Conservation (phyloP, 1,140 invertebrate genomes). For the Eulimnadia texana region DNA sequence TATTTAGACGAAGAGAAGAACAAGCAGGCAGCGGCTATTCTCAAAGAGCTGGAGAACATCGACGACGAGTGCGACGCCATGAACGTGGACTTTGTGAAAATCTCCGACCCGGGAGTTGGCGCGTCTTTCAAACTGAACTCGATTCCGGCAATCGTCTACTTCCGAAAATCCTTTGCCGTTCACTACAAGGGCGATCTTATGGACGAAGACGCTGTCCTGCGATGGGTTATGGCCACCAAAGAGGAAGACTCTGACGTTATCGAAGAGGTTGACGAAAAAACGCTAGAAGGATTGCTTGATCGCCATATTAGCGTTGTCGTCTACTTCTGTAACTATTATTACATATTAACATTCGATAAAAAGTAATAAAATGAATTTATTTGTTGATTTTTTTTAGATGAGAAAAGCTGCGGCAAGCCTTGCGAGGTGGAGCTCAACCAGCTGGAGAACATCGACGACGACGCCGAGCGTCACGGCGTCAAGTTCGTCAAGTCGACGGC, state of each 20-base stretch:
- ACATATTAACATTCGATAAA: constrained; percentile 12
- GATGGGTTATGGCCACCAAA: constrained; percentile 76
- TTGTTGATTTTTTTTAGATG: constrained; percentile 38
- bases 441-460: constrained; percentile 85
- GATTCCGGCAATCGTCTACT: constrained; percentile 73
- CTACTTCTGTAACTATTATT: constrained; percentile 65
- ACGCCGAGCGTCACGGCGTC: constrained; percentile 65
- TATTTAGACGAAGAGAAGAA: constrained; percentile 68
- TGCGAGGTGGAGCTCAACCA: constrained; percentile 72
- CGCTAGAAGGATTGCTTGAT: constrained; percentile 71
- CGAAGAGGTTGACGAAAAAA: constrained; percentile 79
- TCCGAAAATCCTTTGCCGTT: constrained; percentile 48
- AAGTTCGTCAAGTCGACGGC: constrained; percentile 90
- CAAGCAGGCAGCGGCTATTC: constrained; percentile 75
- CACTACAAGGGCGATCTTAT: constrained; percentile 64
- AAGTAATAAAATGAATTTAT: too few relatives aligned
- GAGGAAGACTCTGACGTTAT: constrained; percentile 74
- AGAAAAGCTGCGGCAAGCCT: constrained; percentile 57
- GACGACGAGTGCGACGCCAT: constrained; percentile 86
- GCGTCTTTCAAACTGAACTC: constrained; percentile 74
- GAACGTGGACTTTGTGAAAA: constrained; percentile 85
- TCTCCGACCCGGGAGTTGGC: constrained; percentile 72
- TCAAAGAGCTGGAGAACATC: constrained; percentile 82
- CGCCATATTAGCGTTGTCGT: constrained; percentile 83
- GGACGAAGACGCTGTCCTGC: constrained; percentile 77